Evolutionary conservation across 2,113 vertebrate genomes (phyloP).

Genomic region (Podarcis cretensis): DNA sequence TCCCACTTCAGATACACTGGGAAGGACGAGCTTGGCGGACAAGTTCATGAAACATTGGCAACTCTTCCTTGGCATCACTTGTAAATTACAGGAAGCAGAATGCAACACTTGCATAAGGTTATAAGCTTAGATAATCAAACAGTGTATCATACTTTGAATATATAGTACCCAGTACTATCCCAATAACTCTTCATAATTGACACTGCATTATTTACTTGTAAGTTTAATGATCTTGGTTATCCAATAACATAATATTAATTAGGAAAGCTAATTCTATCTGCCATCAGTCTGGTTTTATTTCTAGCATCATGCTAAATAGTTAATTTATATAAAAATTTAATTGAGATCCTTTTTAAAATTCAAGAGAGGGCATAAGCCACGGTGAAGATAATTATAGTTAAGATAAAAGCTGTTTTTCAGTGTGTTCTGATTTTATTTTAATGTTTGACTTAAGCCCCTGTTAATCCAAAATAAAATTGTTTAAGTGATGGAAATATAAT

Average conservation of each 20-base stretch:
- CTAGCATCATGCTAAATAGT: slow-evolving; percentile 64
- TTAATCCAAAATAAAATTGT: slow-evolving; percentile 43
- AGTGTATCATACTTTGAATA: background rate
- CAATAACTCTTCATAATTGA: background rate
- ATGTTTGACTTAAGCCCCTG: slow-evolving; percentile 72
- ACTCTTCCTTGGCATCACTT: background rate
- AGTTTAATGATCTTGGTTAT: slow-evolving; percentile 65
- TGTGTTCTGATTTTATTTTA: slow-evolving; percentile 67
- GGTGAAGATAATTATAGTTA: slow-evolving; percentile 78
- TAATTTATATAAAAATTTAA: slow-evolving; percentile 70
- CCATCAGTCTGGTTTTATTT: slow-evolving; percentile 69
- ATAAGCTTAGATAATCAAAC: background rate
- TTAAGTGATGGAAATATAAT: slow-evolving; percentile 18
- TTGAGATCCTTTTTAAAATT: slow-evolving; percentile 76
- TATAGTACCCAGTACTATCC: slow-evolving; percentile 40
- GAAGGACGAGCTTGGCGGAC: background rate
- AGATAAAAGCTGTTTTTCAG: slow-evolving; percentile 75
- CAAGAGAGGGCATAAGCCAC: slow-evolving; percentile 75
- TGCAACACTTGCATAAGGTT: background rate
- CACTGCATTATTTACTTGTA: slow-evolving; percentile 60
- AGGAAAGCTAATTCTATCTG: slow-evolving; percentile 70
- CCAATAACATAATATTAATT: slow-evolving; percentile 72
- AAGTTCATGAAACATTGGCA: background rate
- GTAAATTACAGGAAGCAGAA: background rate
- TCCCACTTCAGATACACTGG: background rate